phyloP scores from a whole-genome alignment of 2,888 invertebrate species.

The Pristionchus maxplancki region DNA sequence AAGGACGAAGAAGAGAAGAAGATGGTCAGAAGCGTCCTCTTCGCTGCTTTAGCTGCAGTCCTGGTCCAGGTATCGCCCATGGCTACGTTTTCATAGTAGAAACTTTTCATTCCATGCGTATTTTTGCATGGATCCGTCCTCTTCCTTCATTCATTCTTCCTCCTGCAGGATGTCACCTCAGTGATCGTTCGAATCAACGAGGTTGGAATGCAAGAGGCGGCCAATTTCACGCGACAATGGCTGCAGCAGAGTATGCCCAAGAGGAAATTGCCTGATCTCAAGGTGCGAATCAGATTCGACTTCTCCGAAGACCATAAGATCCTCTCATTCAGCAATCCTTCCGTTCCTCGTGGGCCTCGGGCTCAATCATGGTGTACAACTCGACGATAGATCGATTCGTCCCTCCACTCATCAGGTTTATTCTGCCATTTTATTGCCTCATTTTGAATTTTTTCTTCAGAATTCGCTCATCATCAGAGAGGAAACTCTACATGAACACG shows the following conservation, averaged over 20 bases:
- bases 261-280: constrained; percentile 68
- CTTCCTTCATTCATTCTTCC: background rate
- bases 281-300: constrained; percentile 51
- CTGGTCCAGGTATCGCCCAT: background rate
- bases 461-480: constrained; percentile 71
- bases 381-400: constrained; percentile 59
- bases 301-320: background rate
- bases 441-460: constrained; percentile 7
- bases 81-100: background rate
- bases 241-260: constrained; percentile 69
- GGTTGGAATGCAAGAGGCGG: constrained; percentile 70
- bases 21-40: background rate
- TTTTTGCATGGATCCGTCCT: background rate
- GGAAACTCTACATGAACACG: constrained; percentile 72
- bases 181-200: constrained; percentile 66
- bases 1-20: background rate
- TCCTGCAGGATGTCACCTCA: background rate
- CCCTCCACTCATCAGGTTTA: constrained; percentile 65
- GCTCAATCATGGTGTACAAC: constrained; percentile 69
- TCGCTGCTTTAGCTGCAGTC: background rate
- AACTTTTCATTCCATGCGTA: background rate
- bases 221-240: constrained; percentile 74
- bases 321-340: constrained; percentile 61
- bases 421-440: background rate
- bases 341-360: constrained; percentile 69